Percentiles rank a stretch among this genome's conserved stretches.
phyloP scores from a whole-genome alignment of 2,888 invertebrate genomes.

The Automeris io region DNA sequence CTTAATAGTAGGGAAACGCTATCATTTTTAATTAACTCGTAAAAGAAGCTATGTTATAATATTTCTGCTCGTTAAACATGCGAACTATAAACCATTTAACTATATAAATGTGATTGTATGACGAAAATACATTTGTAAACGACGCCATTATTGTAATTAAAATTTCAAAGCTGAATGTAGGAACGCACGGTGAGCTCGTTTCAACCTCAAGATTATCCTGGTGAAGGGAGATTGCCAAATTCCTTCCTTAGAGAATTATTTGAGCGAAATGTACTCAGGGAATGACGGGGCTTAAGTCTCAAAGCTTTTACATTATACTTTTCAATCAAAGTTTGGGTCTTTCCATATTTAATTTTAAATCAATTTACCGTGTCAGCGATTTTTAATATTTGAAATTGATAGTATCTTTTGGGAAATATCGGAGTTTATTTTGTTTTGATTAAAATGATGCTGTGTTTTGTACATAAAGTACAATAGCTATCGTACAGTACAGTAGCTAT shows the following conservation, averaged over 20 bases:
- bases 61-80: too few species aligned
- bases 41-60: too few species aligned
- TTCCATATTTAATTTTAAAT: slow-evolving; percentile 1
- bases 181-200: slow-evolving; percentile 2
- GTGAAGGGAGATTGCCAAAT: slow-evolving; percentile 6
- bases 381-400: too few species aligned
- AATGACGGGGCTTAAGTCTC: slow-evolving; percentile 5
- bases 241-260: slow-evolving; percentile 6
- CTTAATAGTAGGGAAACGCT: too few species aligned
- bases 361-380: background rate
- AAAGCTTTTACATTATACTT: background rate
- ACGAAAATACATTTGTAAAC: background rate
- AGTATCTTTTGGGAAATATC: too few species aligned
- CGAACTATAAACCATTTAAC: too few species aligned
- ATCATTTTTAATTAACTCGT: too few species aligned
- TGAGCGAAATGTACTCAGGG: background rate
- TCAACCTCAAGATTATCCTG: slow-evolving; percentile 8
- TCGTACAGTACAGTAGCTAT: too few species aligned
- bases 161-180: slow-evolving; percentile 1
- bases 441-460: too few species aligned
- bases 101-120: too few species aligned
- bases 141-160: slow-evolving; percentile 3
- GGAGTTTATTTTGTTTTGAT: too few species aligned
- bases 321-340: slow-evolving; percentile 5
- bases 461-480: too few species aligned